These are phyloP conservation scores for Onychomys arenicola DNA, from an alignment of 2,797 vertebrate genomes.

Conservation along the genomic window DNA sequence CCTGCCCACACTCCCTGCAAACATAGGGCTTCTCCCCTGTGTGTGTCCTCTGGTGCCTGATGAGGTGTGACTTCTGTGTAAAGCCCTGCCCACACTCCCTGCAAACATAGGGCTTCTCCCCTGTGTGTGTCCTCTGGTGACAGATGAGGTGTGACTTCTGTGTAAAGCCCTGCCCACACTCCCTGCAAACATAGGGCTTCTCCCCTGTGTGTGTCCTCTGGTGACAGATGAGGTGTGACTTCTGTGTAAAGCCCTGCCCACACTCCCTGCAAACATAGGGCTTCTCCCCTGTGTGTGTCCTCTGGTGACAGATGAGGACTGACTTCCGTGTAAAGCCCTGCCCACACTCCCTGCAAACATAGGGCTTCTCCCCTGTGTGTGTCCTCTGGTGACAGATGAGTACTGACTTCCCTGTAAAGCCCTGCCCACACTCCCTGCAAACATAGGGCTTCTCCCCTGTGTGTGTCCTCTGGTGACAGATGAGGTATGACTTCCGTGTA, in stretches of 20 bases:
- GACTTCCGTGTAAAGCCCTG: background rate
- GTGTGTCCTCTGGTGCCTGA: too few species aligned
- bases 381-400: conserved; percentile 76
- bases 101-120: too few species aligned
- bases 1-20: too few species aligned
- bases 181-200: conserved; percentile 40
- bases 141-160: accelerated
- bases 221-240: accelerated
- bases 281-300: conserved; percentile 50
- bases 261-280: conserved; percentile 59
- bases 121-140: conserved; percentile 46
- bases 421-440: conserved; percentile 67
- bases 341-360: conserved; percentile 27
- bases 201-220: background rate
- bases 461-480: background rate
- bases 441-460: conserved; percentile 66
- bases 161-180: conserved; percentile 42
- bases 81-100: too few species aligned
- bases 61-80: too few species aligned
- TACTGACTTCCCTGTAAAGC: conserved; percentile 39
- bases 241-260: accelerated
- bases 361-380: conserved; percentile 78
- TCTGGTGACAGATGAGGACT: background rate
- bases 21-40: too few species aligned
- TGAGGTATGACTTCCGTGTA: too few species aligned